Base-by-base conservation (phyloP, 2,797 vertebrate genomes). In the Acanthurus tractus region DNA sequence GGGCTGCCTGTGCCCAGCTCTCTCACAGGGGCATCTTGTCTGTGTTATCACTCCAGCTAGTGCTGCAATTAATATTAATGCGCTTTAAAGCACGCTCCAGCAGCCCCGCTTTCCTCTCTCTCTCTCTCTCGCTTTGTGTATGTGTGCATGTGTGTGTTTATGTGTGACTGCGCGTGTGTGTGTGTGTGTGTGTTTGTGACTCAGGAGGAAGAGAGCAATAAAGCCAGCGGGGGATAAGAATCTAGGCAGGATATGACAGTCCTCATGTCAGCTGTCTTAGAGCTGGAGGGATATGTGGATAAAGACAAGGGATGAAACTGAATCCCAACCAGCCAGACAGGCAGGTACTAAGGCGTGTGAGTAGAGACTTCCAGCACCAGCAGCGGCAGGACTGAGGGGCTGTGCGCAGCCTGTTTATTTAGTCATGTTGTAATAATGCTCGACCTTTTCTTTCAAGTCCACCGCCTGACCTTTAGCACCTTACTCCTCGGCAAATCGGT, bases 11-110 rank as follows among this genome's bases (percentile, higher is more conserved):
- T 56, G 63, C 79, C 76, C 76, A 12, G 85, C 89, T 90, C 79
- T 83, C 85, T 91, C 86, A 74, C 88, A 86, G 87, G 88, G 85
- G 88, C 91, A 79, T 92, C 89, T 89, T 89, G 82, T 90, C 85
- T 89, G 74, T 90, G 87, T 92, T 91, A 92, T 92, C 87, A 81
- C 87, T 91, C 86, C 86, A 84, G 91, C 90, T 94, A 89, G 89
- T 90, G 90, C 91, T 65, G 90, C 94, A 94, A 94, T 95, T 95
- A 94, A 95, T 94, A 96, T 96, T 94, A 94, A 95, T 95, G 93
- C 81, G 89, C 90, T 94, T 88, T 94, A 93, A 94, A 94, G 90
- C 93, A 90, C 66, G 88, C 92, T 90, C 85, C 91, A 91, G 88
- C 92, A 90, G 87, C 88, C 84, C 86, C 79, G 80, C 88, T 70